Evolutionary conservation across 2,888 invertebrate species (phyloP).

Genomic region (Choristoneura rosaceana): DNA sequence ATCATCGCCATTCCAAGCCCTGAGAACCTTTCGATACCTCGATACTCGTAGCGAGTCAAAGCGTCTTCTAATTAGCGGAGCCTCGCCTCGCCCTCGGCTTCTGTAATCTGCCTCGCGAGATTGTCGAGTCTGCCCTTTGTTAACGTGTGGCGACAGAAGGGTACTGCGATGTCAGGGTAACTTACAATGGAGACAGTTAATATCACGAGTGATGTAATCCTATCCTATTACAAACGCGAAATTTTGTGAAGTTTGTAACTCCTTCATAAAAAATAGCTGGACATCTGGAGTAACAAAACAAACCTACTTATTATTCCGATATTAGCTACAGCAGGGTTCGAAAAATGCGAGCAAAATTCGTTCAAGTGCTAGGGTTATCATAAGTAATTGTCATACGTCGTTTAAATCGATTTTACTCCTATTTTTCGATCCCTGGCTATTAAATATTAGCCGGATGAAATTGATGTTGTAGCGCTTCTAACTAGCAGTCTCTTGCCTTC

Average conservation of each 20-base stretch:
- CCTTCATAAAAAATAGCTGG: too few relatives aligned
- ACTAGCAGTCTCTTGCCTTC: slow-evolving; percentile 1
- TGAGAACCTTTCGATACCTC: background rate
- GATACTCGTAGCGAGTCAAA: slow-evolving; percentile 1
- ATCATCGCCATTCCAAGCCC: background rate
- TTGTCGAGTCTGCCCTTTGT: slow-evolving; percentile 5
- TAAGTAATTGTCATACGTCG: too few relatives aligned
- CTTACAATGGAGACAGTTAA: background rate
- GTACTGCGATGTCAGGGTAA: background rate
- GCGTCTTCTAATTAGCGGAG: slow-evolving; percentile 11
- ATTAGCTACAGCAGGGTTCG: too few relatives aligned
- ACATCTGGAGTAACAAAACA: too few relatives aligned
- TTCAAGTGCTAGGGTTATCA: too few relatives aligned
- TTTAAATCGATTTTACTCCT: too few relatives aligned
- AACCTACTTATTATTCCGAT: too few relatives aligned
- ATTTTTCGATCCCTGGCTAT: too few relatives aligned
- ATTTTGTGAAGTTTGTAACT: too few relatives aligned
- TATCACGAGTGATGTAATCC: background rate
- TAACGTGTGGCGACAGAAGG: background rate
- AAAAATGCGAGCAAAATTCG: too few relatives aligned
- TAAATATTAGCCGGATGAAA: too few relatives aligned
- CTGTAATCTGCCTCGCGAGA: slow-evolving; percentile 13
- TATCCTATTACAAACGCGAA: too few relatives aligned
- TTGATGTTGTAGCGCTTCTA: background rate
- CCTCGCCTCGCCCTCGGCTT: background rate